Evolutionary conservation across 2,888 invertebrate genomes (phyloP), one percentile per base, ranked within the genome.

Genomic region (Ceraclea dissimilis): DNA sequence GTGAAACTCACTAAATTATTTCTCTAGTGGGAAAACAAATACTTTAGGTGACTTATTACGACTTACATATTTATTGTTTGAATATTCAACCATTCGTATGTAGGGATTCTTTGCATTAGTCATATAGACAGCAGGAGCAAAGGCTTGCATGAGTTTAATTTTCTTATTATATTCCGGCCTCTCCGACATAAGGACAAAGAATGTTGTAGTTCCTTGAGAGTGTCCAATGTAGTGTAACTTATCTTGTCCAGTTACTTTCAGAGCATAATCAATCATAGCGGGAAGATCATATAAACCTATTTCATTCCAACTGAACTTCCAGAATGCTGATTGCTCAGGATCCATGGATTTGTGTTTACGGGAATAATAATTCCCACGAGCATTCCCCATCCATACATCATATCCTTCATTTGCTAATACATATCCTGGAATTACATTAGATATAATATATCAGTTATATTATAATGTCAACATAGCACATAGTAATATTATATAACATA

Each of bases 251-350:
- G 85, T 85, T 31, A 70, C 69, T 20, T 69, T 65, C 2, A 83
- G 65, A 11, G 84, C 74, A 66, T 84, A 81, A 66, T 90, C 84
- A 21, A 91, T 81, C 77, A 83, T 84, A 0, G 87, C 85, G 6
- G 90, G 87, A 0, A 90, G 66, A 68, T 93, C 91, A 66, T 81
- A 81, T 57, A 74, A 70, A 0, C 87, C 90, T 69, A 90, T 86
- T 66, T 91, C 86, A 67, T 90, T 84, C 82, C 84, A 90, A 63
- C 86, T 86, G 68, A 72, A 79, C 58, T 72, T 70, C 78, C 78
- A 78, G 63, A 72, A 52, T 16, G 20, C 17, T 2, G 52, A 21
- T 20, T 44, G 48, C 20, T 73, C 67, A 1, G 69, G 62, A 51
- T 68, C 58, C 68, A 67, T 56, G 1, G 67, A 67, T 1, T 63